phyloP scores from a whole-genome alignment of 2,113 vertebrate species.

The Turdus rufiventris region DNA sequence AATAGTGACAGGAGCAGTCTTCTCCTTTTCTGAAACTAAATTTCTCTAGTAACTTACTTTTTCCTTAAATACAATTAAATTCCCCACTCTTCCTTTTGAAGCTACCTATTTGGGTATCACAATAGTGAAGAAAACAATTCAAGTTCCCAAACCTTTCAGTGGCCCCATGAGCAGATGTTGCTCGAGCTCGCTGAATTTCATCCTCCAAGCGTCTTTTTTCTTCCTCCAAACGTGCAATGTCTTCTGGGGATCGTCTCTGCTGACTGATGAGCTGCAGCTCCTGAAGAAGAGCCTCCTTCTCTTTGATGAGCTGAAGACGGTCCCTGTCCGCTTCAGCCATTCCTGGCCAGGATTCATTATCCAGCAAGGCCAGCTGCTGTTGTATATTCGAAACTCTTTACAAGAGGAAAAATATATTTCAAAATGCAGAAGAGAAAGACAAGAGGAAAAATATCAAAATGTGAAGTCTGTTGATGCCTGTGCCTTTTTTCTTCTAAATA shows the following conservation, averaged over 20 bases:
- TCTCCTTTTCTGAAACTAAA: background rate
- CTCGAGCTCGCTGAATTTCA: constrained; percentile 87
- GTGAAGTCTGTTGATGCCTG: background rate
- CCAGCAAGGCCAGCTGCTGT: constrained; percentile 91
- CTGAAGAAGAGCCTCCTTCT: constrained; percentile 95
- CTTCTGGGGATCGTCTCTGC: constrained; percentile 81
- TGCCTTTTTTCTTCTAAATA: background rate
- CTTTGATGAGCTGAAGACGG: constrained; percentile 92
- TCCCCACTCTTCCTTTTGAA: background rate
- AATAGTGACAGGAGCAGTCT: background rate
- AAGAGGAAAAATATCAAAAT: background rate
- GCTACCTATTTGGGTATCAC: background rate
- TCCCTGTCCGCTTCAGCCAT: constrained; percentile 91
- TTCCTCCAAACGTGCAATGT: constrained; percentile 83
- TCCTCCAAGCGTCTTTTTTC: constrained; percentile 87
- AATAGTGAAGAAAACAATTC: background rate
- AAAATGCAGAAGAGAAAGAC: background rate
- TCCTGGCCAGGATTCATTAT: constrained; percentile 91
- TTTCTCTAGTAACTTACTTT: background rate
- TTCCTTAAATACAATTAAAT: background rate
- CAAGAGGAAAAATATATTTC: background rate
- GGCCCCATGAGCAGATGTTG: constrained; percentile 85
- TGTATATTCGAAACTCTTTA: constrained; percentile 90
- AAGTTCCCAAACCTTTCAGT: constrained; percentile 84
- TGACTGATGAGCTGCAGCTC: constrained; percentile 89